Evolutionary conservation across 2,113 vertebrate genomes (phyloP).

Genomic region (Mus musculus): GRCm39 chr2:157173501-157174000

Average conservation of each 20-base stretch:
- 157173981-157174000: rapidly evolving
- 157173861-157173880: not conserved
- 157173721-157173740: conserved; percentile 83
- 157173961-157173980: not conserved
- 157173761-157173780: conserved; percentile 70
- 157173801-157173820: conserved; percentile 27
- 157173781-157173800: conserved; percentile 54
- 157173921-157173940: not conserved
- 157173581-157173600: not conserved
- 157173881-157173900: not conserved
- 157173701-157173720: conserved; percentile 79
- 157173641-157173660: not conserved
- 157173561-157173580: not conserved
- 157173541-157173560: not conserved
- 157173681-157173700: conserved; percentile 82
- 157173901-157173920: not conserved
- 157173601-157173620: not conserved
- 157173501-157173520: not conserved
- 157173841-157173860: not conserved
- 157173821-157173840: not conserved
- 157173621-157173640: not conserved
- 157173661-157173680: conserved; percentile 55
- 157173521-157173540: not conserved
- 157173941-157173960: not conserved
- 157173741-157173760: conserved; percentile 82